Conservation (phyloP, 2,113 vertebrate species). For the Oriolus oriolus region DNA sequence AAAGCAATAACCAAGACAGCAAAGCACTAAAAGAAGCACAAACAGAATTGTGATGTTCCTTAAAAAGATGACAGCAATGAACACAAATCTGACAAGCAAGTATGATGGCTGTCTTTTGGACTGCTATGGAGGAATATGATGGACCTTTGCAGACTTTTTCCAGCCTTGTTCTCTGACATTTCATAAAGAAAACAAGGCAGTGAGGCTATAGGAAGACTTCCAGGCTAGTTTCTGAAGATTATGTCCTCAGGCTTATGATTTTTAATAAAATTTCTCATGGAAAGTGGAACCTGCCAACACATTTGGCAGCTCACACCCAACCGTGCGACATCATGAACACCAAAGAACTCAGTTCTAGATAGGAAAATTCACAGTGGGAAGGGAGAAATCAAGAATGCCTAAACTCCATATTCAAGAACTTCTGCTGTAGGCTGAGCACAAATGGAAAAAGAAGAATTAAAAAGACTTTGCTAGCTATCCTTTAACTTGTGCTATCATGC, state of each 20-base stretch:
- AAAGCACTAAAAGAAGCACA: neutral
- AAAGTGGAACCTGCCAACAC: neutral
- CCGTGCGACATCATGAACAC: accelerated
- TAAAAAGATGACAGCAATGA: neutral
- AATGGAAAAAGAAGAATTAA: neutral
- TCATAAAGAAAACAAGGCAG: neutral
- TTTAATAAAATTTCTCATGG: neutral
- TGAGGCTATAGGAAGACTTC: neutral
- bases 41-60: neutral
- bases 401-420: neutral
- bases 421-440: neutral
- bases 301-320: neutral
- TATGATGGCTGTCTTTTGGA: neutral
- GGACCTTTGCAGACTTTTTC: neutral
- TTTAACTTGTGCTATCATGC: neutral
- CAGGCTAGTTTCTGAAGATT: neutral
- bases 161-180: neutral
- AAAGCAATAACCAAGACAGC: neutral
- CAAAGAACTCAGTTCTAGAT: neutral
- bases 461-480: neutral
- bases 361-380: neutral
- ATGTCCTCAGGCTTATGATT: neutral
- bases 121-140: neutral
- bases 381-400: neutral
- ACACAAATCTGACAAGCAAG: neutral